Base-by-base conservation (phyloP, 2,797 vertebrate species). In the Melanotaenia pygmaea region DNA sequence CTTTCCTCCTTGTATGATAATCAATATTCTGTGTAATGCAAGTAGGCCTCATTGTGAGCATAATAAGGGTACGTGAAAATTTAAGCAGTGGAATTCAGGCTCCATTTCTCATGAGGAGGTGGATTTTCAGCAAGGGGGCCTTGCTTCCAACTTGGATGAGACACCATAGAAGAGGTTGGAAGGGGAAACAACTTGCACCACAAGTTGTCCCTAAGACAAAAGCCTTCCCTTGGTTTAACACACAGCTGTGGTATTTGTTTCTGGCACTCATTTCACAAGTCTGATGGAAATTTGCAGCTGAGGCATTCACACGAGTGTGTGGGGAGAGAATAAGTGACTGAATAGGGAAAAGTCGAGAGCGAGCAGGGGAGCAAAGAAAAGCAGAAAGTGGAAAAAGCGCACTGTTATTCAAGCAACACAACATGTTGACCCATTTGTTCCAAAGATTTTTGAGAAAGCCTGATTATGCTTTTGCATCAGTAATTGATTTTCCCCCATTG, bases 191-290 rank as follows among this genome's bases (percentile, higher is more conserved):
- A 62, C 38, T 28, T 35, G 72, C 66, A 24, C 66, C 57, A 57
- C 78, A 81, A 84, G 88, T 80, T 62, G 50, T 81, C 72, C 58
- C 64, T 10, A 38, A 89, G 84, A 89, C 87, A 85, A 89, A 86
- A 80, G 63, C 56, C 67, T 83, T 82, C 79, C 75, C 82, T 72
- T 22, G 40, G 81, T 90, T 84, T 24, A 66, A 53, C 83, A 77
- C 83, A 77, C 91, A 92, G 89, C 88, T 91, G 88, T 76, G 61
- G 61, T 60, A 84, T 88, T 86, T 90, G 83, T 90, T 86, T 79
- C 80, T 86, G 81, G 77, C 79, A 71, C 69, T 83, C 70, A 74
- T 91, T 86, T 85, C 72, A 85, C 79, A 80, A 83, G 81, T 84
- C 80, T 80, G 81, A 80, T 84, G 82, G 84, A 89, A 86, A 90